These are phyloP conservation scores for Zosterops pallidus DNA, from an alignment of 2,113 vertebrate species.

Conservation along the genomic window DNA sequence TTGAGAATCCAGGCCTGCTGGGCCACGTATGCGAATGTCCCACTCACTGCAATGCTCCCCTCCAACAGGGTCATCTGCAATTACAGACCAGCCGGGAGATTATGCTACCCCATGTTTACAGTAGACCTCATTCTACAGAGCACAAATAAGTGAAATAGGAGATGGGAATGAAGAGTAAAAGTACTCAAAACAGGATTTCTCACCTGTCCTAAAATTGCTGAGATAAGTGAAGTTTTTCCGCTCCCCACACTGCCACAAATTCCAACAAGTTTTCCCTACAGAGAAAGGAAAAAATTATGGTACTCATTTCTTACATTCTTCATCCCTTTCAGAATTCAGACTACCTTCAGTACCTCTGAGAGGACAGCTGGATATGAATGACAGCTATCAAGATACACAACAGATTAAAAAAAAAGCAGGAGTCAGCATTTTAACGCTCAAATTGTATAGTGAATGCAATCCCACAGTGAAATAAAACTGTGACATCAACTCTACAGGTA, in stretches of 20 bases:
- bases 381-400: not conserved
- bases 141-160: not conserved
- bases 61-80: slow-evolving; percentile 88
- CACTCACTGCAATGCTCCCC: slow-evolving; percentile 84
- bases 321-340: not conserved
- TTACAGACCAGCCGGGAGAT: not conserved
- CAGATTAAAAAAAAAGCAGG: not conserved
- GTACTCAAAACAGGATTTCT: slow-evolving; percentile 17
- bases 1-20: slow-evolving; percentile 96
- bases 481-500: not conserved
- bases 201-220: slow-evolving; percentile 92
- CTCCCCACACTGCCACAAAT: slow-evolving; percentile 94
- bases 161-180: not conserved
- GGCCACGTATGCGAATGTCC: slow-evolving; percentile 88
- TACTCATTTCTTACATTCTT: not conserved
- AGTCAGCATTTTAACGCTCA: not conserved
- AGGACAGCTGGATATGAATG: not conserved
- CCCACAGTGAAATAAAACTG: not conserved
- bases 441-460: not conserved
- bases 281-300: not conserved
- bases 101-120: not conserved
- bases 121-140: not conserved
- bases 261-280: slow-evolving; percentile 87
- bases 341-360: not conserved
- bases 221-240: slow-evolving; percentile 91